phyloP scores from a whole-genome alignment of 2,888 invertebrate species.

The Eudiplozoon nipponicum region DNA sequence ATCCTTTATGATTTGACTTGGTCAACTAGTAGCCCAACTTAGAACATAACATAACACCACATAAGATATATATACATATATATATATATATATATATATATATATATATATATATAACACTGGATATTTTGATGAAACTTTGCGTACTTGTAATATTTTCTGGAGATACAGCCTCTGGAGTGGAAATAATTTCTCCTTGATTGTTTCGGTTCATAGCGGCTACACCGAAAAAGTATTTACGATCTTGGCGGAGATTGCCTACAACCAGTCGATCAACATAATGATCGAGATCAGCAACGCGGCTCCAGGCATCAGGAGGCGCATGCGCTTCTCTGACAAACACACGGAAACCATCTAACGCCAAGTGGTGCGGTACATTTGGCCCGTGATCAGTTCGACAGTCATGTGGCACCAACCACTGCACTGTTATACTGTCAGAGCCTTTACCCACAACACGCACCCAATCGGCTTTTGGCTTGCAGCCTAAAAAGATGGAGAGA shows the following conservation, averaged over 20 bases:
- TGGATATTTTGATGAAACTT: too few species aligned
- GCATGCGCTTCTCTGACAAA: slow-evolving; percentile 11
- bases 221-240: slow-evolving; percentile 15
- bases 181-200: slow-evolving; percentile 15
- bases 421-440: slow-evolving; percentile 5
- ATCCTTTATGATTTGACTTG: too few species aligned
- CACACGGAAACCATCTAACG: slow-evolving; percentile 12
- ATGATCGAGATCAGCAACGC: slow-evolving; percentile 13
- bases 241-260: slow-evolving; percentile 13
- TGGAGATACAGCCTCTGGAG: slow-evolving; percentile 14
- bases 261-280: slow-evolving; percentile 13
- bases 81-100: too few species aligned
- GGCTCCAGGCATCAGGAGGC: slow-evolving; percentile 10
- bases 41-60: too few species aligned
- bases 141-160: slow-evolving; percentile 12
- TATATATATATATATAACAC: too few species aligned
- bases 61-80: too few species aligned
- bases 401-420: slow-evolving; percentile 14
- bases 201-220: slow-evolving; percentile 13
- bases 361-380: too few species aligned
- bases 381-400: slow-evolving; percentile 4
- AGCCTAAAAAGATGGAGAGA: neutral
- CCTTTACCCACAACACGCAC: slow-evolving; percentile 15
- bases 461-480: slow-evolving; percentile 14
- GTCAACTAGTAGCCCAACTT: too few species aligned